Conservation (phyloP, 2,888 invertebrate genomes). For the Ectemnius cavifrons region DNA sequence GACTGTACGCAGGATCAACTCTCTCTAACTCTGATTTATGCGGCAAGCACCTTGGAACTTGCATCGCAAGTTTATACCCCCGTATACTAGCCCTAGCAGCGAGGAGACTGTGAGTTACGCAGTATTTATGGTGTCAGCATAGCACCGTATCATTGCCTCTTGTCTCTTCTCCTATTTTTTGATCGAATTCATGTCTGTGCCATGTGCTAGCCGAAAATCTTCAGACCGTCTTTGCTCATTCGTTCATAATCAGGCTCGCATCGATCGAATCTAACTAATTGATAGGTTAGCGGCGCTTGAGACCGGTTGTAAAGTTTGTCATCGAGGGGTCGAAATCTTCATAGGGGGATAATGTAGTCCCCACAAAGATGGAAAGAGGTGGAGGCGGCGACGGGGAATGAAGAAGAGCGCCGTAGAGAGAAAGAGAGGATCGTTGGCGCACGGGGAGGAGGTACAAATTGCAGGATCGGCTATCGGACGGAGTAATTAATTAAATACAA, state of each 20-base stretch:
- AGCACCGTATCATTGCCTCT: not conserved
- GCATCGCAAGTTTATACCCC: constrained; percentile 35
- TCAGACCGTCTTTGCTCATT: too few relatives aligned
- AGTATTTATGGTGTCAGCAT: constrained; percentile 49
- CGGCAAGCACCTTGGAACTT: constrained; percentile 33
- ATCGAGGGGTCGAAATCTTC: constrained; percentile 1
- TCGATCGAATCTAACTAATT: not conserved
- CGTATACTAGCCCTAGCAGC: constrained; percentile 38
- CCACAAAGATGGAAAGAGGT: constrained; percentile 23
- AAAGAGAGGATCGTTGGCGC: constrained; percentile 12
- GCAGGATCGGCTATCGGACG: constrained; percentile 69
- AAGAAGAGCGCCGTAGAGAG: constrained; percentile 36
- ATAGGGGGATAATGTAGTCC: constrained; percentile 1
- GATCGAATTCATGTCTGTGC: not conserved
- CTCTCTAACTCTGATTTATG: constrained; percentile 73
- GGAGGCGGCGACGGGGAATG: constrained; percentile 52
- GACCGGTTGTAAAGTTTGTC: not conserved
- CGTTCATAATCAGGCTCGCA: not conserved
- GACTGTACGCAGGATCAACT: constrained; percentile 59
- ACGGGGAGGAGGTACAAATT: constrained; percentile 66
- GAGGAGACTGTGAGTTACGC: constrained; percentile 41
- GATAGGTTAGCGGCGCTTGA: too few relatives aligned
- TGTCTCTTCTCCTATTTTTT: constrained; percentile 23
- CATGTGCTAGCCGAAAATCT: not conserved
- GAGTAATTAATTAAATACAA: constrained; percentile 74